Base-by-base conservation (phyloP, 2,797 vertebrate species). In the Melanotaenia nigrans region DNA sequence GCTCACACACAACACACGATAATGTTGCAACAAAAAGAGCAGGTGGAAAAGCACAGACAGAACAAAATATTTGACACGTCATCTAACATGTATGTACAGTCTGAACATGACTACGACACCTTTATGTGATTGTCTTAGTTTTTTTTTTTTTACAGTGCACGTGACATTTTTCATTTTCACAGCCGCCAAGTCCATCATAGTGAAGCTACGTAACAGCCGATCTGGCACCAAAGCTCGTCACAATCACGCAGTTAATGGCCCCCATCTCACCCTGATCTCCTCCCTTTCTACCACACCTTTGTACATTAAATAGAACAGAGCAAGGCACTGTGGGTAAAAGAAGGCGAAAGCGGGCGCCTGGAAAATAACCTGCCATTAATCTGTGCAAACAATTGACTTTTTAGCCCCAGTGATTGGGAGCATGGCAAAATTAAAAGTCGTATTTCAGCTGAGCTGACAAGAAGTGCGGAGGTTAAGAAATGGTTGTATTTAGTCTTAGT, bases 371-470 rank as follows among this genome's bases (percentile, higher is more conserved):
- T 89, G 82, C 83, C 77, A 89, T 92, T 91, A 92, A 91, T 92
- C 86, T 91, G 88, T 93, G 91, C 90, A 94, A 95, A 94, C 90
- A 83, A 87, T 93, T 92, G 84, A 90, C 89, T 92, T 83, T 80
- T 87, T 79, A 87, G 84, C 85, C 83, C 84, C 28, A 3, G 68
- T 87, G 87, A 92, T 92, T 88, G 79, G 72, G 77, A 86, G 86
- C 75, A 87, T 66, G 45, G 78, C 82, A 68, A 92, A 93, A 93
- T 92, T 87, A 92, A 92, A 89, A 92, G 81, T 88, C 54, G 36
- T 93, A 85, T 92, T 89, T 93, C 86, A 91, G 73, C 71, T 32
- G 74, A 79, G 42, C 74, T 78, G 87, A 88, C 88, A 80, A 78
- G 70, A 85, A 84, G 78, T 53, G 75, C 35, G 25, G 80, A 80